phyloP scores from a whole-genome alignment of 2,888 invertebrate species.

The Idaea aversata region DNA sequence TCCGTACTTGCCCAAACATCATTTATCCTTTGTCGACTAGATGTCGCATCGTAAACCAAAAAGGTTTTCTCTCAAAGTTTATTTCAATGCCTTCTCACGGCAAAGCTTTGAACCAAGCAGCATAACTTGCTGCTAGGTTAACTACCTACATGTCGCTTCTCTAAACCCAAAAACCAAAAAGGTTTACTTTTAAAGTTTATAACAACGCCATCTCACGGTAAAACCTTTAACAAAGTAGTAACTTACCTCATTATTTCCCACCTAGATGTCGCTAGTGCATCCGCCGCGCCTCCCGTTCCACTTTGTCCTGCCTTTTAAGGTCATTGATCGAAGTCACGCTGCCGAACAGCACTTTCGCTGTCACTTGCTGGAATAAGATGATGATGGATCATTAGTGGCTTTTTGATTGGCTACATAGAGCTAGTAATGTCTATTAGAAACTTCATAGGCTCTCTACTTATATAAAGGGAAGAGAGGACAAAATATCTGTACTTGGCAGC shows the following conservation, averaged over 20 bases:
- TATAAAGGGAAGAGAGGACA: too few relatives aligned
- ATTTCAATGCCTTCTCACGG: conserved; percentile 33
- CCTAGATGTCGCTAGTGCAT: conserved; percentile 71
- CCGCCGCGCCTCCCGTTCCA: conserved; percentile 82
- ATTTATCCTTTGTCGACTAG: too few relatives aligned
- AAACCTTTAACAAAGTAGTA: conserved; percentile 7
- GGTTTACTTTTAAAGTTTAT: not conserved
- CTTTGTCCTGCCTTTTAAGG: conserved; percentile 85
- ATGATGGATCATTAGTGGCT: conserved; percentile 26
- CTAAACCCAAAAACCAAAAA: not conserved
- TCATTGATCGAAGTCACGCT: conserved; percentile 87
- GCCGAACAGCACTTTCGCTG: conserved; percentile 87
- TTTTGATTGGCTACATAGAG: conserved; percentile 4
- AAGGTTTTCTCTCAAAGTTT: not conserved
- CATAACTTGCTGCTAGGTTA: too few relatives aligned
- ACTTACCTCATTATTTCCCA: conserved; percentile 33
- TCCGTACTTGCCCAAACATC: too few relatives aligned
- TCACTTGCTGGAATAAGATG: conserved; percentile 77
- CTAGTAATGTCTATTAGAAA: conserved; percentile 18
- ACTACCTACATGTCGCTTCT: not conserved
- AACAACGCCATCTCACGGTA: conserved; percentile 32
- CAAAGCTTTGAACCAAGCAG: not conserved
- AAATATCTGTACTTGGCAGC: too few relatives aligned
- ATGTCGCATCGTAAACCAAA: too few relatives aligned
- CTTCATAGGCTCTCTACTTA: not conserved